A percentile compares a stretch with the other conserved stretches of the same genome.
phyloP scores from a whole-genome alignment of 2,113 vertebrate genomes.

The Oreochromis niloticus region DNA sequence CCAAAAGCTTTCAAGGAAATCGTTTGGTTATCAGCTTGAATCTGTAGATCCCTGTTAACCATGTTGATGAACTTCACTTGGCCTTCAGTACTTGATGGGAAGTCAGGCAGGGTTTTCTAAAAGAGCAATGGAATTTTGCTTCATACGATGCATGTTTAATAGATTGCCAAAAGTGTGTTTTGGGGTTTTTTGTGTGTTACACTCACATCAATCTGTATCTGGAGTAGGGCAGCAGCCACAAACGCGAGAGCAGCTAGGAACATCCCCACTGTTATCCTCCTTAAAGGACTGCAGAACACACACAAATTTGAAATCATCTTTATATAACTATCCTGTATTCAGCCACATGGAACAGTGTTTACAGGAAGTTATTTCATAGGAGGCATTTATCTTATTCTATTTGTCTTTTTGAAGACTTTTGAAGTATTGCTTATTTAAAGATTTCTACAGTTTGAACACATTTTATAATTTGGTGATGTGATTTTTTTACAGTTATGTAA shows the following conservation, averaged over 20 bases:
- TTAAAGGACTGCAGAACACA: conserved; percentile 76
- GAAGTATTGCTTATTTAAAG: background rate
- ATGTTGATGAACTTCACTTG: conserved; percentile 85
- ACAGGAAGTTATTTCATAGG: background rate
- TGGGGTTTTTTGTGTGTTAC: fast-evolving
- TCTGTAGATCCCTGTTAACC: fast-evolving
- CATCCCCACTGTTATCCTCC: conserved; percentile 91
- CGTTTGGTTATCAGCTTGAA: fast-evolving
- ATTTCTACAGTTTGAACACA: background rate
- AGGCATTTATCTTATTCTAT: background rate
- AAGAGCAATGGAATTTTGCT: background rate
- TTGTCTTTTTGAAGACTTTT: background rate
- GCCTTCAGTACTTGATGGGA: conserved; percentile 61
- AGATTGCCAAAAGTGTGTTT: background rate
- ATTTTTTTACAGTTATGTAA: background rate
- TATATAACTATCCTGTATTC: background rate
- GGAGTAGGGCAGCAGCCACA: conserved; percentile 81
- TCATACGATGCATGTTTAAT: background rate
- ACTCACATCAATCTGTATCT: conserved; percentile 90
- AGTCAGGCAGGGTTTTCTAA: conserved; percentile 81
- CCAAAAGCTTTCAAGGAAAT: background rate
- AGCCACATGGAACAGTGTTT: background rate
- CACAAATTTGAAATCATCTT: background rate
- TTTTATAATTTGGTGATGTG: background rate
- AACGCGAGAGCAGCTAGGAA: conserved; percentile 86